Percentiles rank a stretch among this genome's conserved stretches.
These are phyloP conservation scores for Mus musculus DNA, from an alignment of 2,113 vertebrate species.

Conservation along the genomic window DNA sequence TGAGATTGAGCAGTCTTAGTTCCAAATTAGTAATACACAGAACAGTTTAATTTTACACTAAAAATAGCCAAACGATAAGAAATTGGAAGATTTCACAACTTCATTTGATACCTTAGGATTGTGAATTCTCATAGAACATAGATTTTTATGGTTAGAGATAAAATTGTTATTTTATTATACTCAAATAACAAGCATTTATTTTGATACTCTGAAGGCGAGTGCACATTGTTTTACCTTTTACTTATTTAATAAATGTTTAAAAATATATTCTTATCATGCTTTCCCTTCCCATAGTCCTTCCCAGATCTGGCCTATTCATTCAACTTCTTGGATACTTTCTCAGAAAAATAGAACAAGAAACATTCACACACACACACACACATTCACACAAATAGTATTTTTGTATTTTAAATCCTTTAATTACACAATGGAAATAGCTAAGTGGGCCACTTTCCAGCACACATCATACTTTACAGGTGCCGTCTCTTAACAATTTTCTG, in stretches of 20 bases:
- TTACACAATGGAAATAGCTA: constrained; percentile 16
- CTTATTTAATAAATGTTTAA: not conserved
- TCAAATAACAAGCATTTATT: not conserved
- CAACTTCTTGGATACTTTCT: not conserved
- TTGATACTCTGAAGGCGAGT: not conserved
- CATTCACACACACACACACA: not conserved
- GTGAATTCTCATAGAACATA: not conserved
- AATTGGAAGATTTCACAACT: constrained; percentile 1
- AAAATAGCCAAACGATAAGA: not conserved
- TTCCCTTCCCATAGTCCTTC: not conserved
- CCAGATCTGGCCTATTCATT: not conserved
- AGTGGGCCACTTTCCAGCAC: not conserved
- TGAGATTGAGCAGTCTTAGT: not conserved
- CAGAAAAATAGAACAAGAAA: not conserved
- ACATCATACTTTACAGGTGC: not conserved
- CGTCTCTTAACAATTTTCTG: not conserved
- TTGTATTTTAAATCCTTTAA: not conserved
- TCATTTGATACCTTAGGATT: not conserved
- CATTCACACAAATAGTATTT: not conserved
- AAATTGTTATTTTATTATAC: constrained; percentile 45
- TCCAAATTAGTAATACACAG: not conserved
- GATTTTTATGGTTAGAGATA: not conserved
- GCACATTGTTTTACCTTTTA: not conserved
- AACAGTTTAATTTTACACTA: constrained; percentile 37
- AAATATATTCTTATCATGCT: not conserved